Evolutionary conservation across 1,140 invertebrate genomes (phyloP), one percentile per base, ranked within the genome.

Genomic region (Brachionus koreanus): DNA sequence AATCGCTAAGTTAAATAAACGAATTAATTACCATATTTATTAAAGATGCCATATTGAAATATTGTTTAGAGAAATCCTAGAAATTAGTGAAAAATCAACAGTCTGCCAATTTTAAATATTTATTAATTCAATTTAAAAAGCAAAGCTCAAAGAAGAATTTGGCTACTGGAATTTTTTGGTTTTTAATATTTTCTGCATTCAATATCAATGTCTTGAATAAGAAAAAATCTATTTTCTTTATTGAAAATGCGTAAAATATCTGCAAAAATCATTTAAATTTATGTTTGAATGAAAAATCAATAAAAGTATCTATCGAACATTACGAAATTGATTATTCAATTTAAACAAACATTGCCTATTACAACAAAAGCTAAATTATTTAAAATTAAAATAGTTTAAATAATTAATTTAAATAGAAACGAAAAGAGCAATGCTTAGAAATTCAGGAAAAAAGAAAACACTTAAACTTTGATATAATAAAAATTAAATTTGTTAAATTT

Each of bases 401-500:
- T 57, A 57, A 57, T 57, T 57, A 57, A 57, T 57, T 57, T 29
- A 29, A 29, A 29, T 29, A 29, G 9, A 57, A 57, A 57, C 9
- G 7, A 57, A 57, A 57, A 25, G 43, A 57, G 19, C 49, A 57
- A 57, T 57, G 49, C 49, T 57, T 19, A 5, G n/a, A 5, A 57
- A 57, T 57, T 57, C 33, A 65, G 10, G 13, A 65, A 23, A 33
- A 16, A n/a, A 65, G 33, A 65, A 65, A 65, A 65, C 25, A 65
- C 33, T 65, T 33, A 33, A 65, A 65, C 63, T 65, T 10, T 65
- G 49, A 19, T n/a, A 33, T n/a, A 65, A 33, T 13, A 12, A n/a
- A 65, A 65, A 65, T 33, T 23, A 25, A 65, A 65, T 65, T 65
- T 57, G 49, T 57, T 37, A 65, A 65, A 65, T 35, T 65, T 65